Percentiles rank a stretch among this genome's conserved stretches.
Conservation (phyloP, 2,797 vertebrate species). For the Halcyon leucocephala region DNA sequence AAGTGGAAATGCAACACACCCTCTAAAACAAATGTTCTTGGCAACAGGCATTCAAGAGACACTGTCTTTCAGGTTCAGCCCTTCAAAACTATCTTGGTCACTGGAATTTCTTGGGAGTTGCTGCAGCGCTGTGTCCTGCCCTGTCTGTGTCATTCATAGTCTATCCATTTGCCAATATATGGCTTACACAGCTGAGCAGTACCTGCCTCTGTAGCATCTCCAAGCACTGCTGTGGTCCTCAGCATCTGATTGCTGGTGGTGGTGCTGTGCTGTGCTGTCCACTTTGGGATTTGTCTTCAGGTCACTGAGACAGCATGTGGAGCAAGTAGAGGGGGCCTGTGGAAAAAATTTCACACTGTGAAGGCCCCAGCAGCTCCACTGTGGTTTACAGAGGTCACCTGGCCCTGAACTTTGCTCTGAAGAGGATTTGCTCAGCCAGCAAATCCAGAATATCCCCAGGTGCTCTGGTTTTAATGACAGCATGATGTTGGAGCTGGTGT, state of each 20-base stretch:
- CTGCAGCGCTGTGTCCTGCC: not conserved
- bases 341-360: rapidly evolving
- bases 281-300: not conserved
- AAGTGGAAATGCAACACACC: not conserved
- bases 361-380: not conserved
- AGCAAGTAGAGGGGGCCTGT: not conserved
- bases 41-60: not conserved
- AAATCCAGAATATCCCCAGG: not conserved
- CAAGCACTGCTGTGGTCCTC: not conserved
- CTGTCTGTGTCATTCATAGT: not conserved
- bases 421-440: not conserved
- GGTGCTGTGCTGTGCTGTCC: not conserved
- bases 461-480: not conserved
- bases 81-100: not conserved
- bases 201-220: not conserved
- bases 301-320: not conserved
- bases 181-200: not conserved
- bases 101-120: not conserved
- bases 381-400: not conserved
- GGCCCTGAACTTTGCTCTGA: not conserved
- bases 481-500: rapidly evolving
- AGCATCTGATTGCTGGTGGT: not conserved
- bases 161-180: rapidly evolving
- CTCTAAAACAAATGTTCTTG: not conserved
- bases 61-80: not conserved